phyloP scores from a whole-genome alignment of 2,888 invertebrate genomes.

The Ophonus ardosiacus region DNA sequence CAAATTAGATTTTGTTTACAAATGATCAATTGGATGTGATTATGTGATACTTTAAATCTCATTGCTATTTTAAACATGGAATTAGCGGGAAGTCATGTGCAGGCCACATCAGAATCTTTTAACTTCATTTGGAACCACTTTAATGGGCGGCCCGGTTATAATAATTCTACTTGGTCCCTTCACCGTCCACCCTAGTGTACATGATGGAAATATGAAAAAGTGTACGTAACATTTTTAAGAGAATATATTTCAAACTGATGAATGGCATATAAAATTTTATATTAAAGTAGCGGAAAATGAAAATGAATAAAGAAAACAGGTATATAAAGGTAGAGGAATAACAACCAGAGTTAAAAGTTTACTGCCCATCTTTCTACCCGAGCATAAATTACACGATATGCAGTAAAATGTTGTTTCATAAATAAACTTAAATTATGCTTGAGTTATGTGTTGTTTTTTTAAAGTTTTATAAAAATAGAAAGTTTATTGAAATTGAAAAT shows the following conservation, averaged over 20 bases:
- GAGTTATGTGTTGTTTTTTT: conserved; percentile 34
- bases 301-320: conserved; percentile 36
- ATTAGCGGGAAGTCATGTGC: no score
- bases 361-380: conserved; percentile 17
- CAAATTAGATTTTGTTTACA: no score
- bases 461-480: conserved; percentile 42
- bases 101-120: no score
- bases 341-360: conserved; percentile 42
- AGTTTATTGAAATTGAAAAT: conserved; percentile 51
- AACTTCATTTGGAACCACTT: no score
- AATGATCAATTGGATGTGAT: no score
- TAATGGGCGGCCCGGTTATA: no score
- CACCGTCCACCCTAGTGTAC: no score
- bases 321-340: conserved; percentile 13
- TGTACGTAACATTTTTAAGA: not conserved
- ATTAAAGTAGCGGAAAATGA: not conserved
- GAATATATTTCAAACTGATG: conserved; percentile 15
- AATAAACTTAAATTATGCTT: conserved; percentile 37
- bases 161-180: no score
- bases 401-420: conserved; percentile 43
- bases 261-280: conserved; percentile 33
- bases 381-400: conserved; percentile 47
- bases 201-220: no score
- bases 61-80: no score
- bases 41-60: no score